Evolutionary conservation across 2,113 vertebrate species (phyloP).

Genomic region (Cephalophus harveyi): DNA sequence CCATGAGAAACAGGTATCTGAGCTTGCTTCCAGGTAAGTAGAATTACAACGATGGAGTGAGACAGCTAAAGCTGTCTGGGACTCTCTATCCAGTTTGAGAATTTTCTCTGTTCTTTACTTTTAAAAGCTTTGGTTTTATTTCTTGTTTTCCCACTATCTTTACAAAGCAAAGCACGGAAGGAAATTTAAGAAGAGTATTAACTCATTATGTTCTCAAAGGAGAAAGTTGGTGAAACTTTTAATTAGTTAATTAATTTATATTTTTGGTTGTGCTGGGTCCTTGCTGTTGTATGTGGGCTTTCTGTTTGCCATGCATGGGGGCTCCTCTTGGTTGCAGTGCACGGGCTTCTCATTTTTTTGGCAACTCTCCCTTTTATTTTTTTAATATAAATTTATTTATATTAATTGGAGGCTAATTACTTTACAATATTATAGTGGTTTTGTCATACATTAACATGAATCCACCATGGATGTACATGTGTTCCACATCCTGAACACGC

Average conservation of each 20-base stretch:
- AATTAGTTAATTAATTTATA: neutral
- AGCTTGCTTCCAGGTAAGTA: neutral
- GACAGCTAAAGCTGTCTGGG: neutral
- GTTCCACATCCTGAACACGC: no score
- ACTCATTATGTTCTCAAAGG: neutral
- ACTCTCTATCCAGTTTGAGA: neutral
- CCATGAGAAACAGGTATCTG: neutral
- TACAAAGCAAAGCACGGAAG: neutral
- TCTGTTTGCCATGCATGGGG: fast-evolving
- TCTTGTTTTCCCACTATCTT: neutral
- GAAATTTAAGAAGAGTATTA: neutral
- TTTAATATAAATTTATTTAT: no score
- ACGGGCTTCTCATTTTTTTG: neutral
- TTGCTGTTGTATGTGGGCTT: neutral
- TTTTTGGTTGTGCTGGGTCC: neutral
- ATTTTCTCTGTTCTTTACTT: neutral
- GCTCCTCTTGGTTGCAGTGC: neutral
- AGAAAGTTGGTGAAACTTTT: neutral
- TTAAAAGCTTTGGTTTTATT: neutral
- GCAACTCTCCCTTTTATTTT: neutral
- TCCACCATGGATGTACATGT: fast-evolving
- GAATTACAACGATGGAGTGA: neutral
- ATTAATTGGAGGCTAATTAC: no score
- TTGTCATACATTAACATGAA: no score
- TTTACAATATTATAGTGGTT: no score